Evolutionary conservation across 2,888 invertebrate genomes (phyloP).

Genomic region (Drosophila affinis): DNA sequence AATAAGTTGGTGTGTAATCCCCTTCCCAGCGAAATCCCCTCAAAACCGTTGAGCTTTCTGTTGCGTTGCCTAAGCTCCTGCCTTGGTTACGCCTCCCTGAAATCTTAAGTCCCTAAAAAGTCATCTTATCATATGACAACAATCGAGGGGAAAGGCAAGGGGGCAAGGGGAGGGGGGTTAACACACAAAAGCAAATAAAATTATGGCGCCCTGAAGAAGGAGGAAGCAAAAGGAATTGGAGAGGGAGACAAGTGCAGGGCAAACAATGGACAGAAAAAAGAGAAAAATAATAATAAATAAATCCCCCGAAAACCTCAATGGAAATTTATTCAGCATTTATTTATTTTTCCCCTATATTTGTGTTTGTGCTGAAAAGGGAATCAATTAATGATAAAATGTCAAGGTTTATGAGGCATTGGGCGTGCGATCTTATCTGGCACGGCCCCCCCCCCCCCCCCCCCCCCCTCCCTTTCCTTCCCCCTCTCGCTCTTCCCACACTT

Average conservation of each 20-base stretch:
- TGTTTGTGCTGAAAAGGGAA: background rate
- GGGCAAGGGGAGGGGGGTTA: background rate
- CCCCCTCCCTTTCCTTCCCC: background rate
- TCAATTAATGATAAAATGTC: slow-evolving; percentile 1
- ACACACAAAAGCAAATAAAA: background rate
- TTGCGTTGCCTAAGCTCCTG: background rate
- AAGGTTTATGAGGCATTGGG: background rate
- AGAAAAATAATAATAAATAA: background rate
- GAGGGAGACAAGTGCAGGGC: background rate
- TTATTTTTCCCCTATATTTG: background rate
- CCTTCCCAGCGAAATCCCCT: background rate
- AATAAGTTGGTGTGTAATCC: background rate
- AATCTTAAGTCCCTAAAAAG: too few relatives aligned
- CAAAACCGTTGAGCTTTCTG: background rate
- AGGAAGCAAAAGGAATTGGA: background rate
- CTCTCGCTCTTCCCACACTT: background rate
- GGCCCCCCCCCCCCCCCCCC: background rate
- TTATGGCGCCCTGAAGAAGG: background rate
- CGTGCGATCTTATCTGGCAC: background rate
- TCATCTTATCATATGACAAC: background rate
- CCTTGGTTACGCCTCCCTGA: background rate
- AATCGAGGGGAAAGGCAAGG: background rate
- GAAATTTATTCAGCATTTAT: background rate
- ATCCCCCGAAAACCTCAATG: background rate
- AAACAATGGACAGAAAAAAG: background rate